phyloP scores from a whole-genome alignment of 2,888 invertebrate genomes.

The Poecilus cupreus region DNA sequence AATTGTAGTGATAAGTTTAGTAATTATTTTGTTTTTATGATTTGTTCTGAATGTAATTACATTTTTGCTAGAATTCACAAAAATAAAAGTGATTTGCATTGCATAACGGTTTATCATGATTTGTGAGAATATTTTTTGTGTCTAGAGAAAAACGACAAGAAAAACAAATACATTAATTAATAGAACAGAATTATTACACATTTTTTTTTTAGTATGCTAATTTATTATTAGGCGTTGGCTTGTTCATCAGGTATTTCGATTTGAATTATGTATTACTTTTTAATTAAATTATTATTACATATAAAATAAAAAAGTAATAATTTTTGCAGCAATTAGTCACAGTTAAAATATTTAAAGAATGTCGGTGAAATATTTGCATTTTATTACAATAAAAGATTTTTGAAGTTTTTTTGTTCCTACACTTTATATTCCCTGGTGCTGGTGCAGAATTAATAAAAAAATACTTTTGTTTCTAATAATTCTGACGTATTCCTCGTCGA shows the following conservation, averaged over 20 bases:
- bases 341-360: background rate
- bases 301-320: background rate
- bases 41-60: background rate
- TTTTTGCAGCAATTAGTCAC: background rate
- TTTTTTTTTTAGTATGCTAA: background rate
- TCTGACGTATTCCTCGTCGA: background rate
- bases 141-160: background rate
- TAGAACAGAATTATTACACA: background rate
- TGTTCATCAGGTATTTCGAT: constrained; percentile 13
- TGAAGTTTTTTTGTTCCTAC: background rate
- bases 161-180: constrained; percentile 28
- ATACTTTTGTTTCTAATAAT: background rate
- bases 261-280: background rate
- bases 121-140: background rate
- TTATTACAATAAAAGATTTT: background rate
- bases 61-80: background rate
- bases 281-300: background rate
- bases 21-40: too few relatives aligned
- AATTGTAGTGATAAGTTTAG: background rate
- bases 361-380: background rate
- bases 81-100: constrained; percentile 5
- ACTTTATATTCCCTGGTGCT: background rate
- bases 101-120: constrained; percentile 6
- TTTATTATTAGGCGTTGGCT: constrained; percentile 22
- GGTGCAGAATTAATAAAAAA: background rate